Conservation (phyloP, 2,888 invertebrate genomes). For the Crossocerus cetratus region DNA sequence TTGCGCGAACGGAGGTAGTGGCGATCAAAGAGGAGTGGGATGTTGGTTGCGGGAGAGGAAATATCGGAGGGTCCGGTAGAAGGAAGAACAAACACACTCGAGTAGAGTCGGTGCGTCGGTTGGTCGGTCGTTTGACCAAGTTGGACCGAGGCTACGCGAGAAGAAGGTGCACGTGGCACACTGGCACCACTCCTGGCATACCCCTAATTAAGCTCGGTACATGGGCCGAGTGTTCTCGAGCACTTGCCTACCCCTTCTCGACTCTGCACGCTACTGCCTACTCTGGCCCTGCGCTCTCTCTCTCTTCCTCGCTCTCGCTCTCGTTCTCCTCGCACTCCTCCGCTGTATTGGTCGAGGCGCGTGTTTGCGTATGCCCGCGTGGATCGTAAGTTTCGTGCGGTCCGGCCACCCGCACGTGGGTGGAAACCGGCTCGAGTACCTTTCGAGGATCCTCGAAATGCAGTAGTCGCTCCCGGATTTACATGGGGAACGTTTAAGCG, state of each 20-base stretch:
- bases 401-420: conserved; percentile 49
- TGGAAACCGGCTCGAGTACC: conserved; percentile 50
- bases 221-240: conserved; percentile 53
- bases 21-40: not conserved
- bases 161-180: conserved; percentile 61
- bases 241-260: conserved; percentile 20
- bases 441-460: conserved; percentile 55
- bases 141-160: conserved; percentile 20
- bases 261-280: conserved; percentile 24
- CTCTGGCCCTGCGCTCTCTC: too few relatives aligned
- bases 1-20: conserved; percentile 9
- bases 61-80: not conserved
- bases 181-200: conserved; percentile 58
- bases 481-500: conserved; percentile 42
- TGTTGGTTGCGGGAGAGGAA: not conserved
- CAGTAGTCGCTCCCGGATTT: conserved; percentile 46
- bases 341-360: conserved; percentile 18
- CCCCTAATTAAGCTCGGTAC: conserved; percentile 65
- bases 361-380: conserved; percentile 37
- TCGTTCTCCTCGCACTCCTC: conserved; percentile 6
- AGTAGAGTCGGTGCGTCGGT: conserved; percentile 1
- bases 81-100: not conserved
- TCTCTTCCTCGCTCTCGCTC: conserved; percentile 19
- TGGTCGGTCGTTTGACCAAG: conserved; percentile 18
- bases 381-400: conserved; percentile 40